Conservation (phyloP, 2,797 vertebrate species). For the Hemitrygon akajei region DNA sequence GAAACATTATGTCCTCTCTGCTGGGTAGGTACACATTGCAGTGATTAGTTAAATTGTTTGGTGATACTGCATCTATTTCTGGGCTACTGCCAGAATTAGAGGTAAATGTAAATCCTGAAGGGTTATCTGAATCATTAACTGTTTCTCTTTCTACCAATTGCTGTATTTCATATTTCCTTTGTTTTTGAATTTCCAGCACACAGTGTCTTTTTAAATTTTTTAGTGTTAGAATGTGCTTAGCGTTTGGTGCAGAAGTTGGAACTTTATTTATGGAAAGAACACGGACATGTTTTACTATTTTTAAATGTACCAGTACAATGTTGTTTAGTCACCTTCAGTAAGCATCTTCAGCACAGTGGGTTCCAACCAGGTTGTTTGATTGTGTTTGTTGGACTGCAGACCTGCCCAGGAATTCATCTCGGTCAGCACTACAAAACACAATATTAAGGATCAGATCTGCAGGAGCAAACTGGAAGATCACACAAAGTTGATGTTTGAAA, state of each 20-base stretch:
- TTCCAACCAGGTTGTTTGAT: too few relatives aligned
- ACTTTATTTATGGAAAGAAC: background rate
- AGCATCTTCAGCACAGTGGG: background rate
- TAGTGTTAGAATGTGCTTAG: background rate
- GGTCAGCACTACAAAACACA: too few relatives aligned
- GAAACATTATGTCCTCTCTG: background rate
- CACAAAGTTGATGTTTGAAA: too few relatives aligned
- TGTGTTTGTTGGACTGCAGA: background rate
- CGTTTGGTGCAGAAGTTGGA: background rate
- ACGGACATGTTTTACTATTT: conserved; percentile 7
- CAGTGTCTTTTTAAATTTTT: too few relatives aligned
- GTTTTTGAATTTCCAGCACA: too few relatives aligned
- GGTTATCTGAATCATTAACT: background rate
- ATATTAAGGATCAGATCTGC: too few relatives aligned
- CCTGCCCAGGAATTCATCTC: too few relatives aligned
- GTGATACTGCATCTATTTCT: background rate
- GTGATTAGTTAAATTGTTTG: background rate
- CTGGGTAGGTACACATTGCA: background rate
- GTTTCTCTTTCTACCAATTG: too few relatives aligned
- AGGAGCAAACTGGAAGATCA: too few relatives aligned
- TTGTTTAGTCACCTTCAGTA: background rate
- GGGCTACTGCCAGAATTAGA: background rate
- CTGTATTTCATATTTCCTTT: too few relatives aligned
- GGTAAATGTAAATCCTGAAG: background rate
- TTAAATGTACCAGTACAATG: background rate